A percentile compares a stretch with the other conserved stretches of the same genome.
phyloP scores from a whole-genome alignment of 1,140 invertebrate species.

The Plutomurus gul region DNA sequence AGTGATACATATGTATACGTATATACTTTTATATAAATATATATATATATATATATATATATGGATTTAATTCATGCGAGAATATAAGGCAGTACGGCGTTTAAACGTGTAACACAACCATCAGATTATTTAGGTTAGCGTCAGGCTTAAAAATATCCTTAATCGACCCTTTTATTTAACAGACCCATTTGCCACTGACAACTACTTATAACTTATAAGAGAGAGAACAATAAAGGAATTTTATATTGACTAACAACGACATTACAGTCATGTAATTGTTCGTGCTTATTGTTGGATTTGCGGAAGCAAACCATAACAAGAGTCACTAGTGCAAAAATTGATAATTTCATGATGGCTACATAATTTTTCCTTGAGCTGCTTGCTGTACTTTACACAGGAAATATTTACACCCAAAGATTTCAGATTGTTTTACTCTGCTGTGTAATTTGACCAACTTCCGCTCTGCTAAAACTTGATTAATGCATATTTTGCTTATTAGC shows the following conservation, averaged over 20 bases:
- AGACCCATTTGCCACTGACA: background rate
- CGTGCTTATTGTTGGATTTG: background rate
- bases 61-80: too few species aligned
- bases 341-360: constrained; percentile 16
- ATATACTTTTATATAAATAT: too few species aligned
- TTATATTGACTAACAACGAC: too few species aligned
- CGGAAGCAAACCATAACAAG: constrained; percentile 3
- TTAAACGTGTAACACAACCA: background rate
- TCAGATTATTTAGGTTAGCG: constrained; percentile 2
- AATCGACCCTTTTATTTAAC: background rate
- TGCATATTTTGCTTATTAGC: background rate
- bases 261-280: too few species aligned
- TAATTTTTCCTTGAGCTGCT: background rate
- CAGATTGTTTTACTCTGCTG: background rate
- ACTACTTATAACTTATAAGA: background rate
- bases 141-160: background rate
- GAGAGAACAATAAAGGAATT: too few species aligned
- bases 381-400: constrained; percentile 4
- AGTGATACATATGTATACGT: too few species aligned
- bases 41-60: too few species aligned
- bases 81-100: too few species aligned
- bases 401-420: constrained; percentile 1
- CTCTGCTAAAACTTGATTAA: background rate
- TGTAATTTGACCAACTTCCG: background rate
- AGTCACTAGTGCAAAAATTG: constrained; percentile 13